phyloP scores from a whole-genome alignment of 2,797 vertebrate genomes.

The Catamblyrhynchus diadema region DNA sequence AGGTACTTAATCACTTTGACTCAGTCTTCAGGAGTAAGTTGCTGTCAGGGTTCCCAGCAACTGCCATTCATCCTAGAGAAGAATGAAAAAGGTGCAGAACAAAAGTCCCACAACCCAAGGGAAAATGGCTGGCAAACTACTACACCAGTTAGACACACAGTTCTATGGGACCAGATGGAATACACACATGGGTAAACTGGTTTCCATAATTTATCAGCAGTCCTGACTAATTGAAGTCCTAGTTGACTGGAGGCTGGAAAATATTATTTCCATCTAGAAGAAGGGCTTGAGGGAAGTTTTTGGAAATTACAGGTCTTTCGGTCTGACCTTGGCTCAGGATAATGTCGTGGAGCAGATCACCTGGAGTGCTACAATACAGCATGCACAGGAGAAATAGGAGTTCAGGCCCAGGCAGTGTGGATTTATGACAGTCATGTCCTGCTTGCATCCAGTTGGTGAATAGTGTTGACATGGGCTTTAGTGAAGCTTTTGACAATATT shows the following conservation, averaged over 20 bases:
- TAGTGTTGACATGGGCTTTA: background rate
- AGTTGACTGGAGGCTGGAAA: background rate
- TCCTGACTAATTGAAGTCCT: background rate
- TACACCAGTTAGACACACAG: background rate
- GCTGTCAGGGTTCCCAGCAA: background rate
- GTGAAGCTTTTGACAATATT: background rate
- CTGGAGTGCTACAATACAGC: accelerated
- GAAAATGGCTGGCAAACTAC: background rate
- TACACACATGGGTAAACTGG: accelerated
- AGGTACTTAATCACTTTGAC: background rate
- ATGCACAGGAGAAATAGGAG: background rate
- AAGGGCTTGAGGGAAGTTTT: background rate
- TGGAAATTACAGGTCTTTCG: background rate
- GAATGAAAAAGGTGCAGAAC: background rate
- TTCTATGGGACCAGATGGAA: background rate
- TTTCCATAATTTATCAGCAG: background rate
- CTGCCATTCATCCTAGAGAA: background rate
- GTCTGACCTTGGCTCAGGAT: background rate
- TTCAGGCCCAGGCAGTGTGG: background rate
- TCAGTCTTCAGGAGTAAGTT: background rate
- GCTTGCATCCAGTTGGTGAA: background rate
- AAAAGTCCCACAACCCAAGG: background rate
- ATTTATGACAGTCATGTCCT: background rate
- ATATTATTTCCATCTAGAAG: background rate
- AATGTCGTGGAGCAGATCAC: background rate